phyloP scores from a whole-genome alignment of 2,113 vertebrate genomes.

The Motacilla alba region DNA sequence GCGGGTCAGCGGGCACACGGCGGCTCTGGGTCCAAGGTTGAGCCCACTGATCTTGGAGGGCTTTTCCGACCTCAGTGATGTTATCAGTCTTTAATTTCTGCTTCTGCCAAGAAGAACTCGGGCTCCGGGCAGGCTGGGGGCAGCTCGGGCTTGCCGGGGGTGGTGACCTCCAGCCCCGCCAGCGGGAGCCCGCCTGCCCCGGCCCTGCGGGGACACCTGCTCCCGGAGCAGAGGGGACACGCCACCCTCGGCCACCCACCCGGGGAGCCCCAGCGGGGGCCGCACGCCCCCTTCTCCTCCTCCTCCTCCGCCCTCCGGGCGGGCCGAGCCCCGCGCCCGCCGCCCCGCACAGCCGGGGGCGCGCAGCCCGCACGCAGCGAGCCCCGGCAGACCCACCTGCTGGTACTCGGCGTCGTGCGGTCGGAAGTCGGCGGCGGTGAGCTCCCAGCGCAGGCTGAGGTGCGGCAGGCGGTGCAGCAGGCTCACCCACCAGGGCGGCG shows the following conservation, averaged over 20 bases:
- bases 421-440: slow-evolving; percentile 86
- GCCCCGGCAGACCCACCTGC: slow-evolving; percentile 76
- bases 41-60: neutral
- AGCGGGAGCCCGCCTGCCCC: neutral
- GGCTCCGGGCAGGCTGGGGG: neutral
- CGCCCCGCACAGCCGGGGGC: rapidly evolving
- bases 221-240: neutral
- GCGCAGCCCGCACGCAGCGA: neutral
- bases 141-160: neutral
- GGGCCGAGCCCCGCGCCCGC: neutral
- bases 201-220: neutral
- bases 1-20: neutral
- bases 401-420: slow-evolving; percentile 90
- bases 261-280: neutral
- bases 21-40: rapidly evolving
- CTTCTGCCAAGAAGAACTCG: neutral
- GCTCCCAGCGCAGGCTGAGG: slow-evolving; percentile 86
- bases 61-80: neutral
- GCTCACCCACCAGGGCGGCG: slow-evolving; percentile 94
- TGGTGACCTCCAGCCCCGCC: neutral
- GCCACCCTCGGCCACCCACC: neutral
- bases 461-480: slow-evolving; percentile 92
- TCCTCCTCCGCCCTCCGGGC: neutral
- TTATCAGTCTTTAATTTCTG: neutral
- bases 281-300: neutral